Conservation (phyloP, 2,888 invertebrate genomes). For the Beris morrisii region DNA sequence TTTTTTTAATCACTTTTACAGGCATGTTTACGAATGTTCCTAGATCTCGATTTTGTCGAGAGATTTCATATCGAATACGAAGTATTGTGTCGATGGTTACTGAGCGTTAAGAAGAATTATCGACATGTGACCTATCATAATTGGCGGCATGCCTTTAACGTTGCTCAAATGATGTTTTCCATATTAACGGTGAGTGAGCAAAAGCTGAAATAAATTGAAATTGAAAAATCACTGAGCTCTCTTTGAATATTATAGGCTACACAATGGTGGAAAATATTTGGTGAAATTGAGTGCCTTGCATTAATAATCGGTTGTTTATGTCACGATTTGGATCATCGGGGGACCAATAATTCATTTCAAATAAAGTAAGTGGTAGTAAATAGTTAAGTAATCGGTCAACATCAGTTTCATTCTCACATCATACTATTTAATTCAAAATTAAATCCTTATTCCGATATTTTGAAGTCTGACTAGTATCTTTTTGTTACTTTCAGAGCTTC, state of each 20-base stretch:
- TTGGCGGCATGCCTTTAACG: constrained; percentile 96
- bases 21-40: constrained; percentile 93
- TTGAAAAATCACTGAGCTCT: background rate
- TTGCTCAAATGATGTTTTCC: constrained; percentile 97
- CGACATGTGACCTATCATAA: constrained; percentile 94
- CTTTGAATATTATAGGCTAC: constrained; percentile 67
- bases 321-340: constrained; percentile 93
- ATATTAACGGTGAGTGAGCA: constrained; percentile 77
- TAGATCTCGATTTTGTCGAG: constrained; percentile 89
- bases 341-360: constrained; percentile 97
- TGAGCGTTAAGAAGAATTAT: constrained; percentile 94
- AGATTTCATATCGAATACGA: constrained; percentile 92
- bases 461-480: background rate
- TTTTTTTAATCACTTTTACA: constrained; percentile 45
- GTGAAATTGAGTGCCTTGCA: constrained; percentile 88
- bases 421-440: no score
- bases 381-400: background rate
- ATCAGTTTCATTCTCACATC: no score
- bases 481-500: constrained; percentile 68
- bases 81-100: constrained; percentile 85
- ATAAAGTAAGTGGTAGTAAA: constrained; percentile 72
- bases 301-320: constrained; percentile 91
- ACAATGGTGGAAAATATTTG: constrained; percentile 91
- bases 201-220: constrained; percentile 6
- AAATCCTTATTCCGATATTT: no score